Evolutionary conservation across 2,113 vertebrate genomes (phyloP), one percentile per base, ranked within the genome.

Genomic region (Capricornis sumatraensis): DNA sequence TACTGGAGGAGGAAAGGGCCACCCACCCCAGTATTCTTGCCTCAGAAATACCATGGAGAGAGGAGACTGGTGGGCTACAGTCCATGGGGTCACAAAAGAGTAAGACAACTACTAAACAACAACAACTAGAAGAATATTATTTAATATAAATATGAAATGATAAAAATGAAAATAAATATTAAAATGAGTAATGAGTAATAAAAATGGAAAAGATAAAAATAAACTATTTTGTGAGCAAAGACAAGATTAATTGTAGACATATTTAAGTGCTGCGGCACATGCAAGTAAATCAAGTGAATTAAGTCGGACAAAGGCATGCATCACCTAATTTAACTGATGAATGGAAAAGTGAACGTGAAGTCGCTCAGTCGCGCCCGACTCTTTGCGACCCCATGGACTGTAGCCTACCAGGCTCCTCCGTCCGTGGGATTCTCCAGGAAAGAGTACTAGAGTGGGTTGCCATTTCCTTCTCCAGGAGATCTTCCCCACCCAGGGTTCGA

Each of bases 271-370:
- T 62, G 6, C 23, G 33, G 8, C 8, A 47, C 57, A 47, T 33
- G 30, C 55, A 53, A 25, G 10, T 36, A 40, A 5, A 33, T 76
- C 87, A 52, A 82, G 79, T 82, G 30, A 82, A 23, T 23, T 52
- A 78, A 78, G 5, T n/a, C 30, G n/a, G 9, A 52, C 47, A 52
- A 82, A 82, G 30, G 6, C 10, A 52, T 13, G 30, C 13, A 21
- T n/a, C 30, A 27, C 52, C 17, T 21, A 19, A 52, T 81, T 47
- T 47, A 11, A 47, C 45, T 11, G 10, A 2, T 47, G 45, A 47
- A 47, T 0, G 10, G 0, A 2, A 47, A 47, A 47, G 45, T 0
- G 10, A 47, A 11, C 10, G 10, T 47, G 45, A 47, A 47, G 45
- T 47, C 45, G 11, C 45, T 47, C 45, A 47, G 45, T 47, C 45